phyloP scores from a whole-genome alignment of 2,888 invertebrate species.

The Apamea monoglypha region DNA sequence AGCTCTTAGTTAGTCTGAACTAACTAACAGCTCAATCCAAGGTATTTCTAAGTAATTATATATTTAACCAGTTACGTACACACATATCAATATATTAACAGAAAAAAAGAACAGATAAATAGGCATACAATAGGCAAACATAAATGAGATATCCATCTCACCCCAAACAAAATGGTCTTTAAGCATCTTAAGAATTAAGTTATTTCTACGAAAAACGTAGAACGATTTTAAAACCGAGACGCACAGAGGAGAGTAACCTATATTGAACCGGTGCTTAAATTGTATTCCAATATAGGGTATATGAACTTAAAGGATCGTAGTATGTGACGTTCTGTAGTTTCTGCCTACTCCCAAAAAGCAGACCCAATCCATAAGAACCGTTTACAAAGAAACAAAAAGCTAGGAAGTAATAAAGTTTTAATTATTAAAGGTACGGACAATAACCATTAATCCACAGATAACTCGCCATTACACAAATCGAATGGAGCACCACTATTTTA shows the following conservation, averaged over 20 bases:
- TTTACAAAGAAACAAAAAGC: not conserved
- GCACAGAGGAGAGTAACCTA: too few species aligned
- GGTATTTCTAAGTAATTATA: not conserved
- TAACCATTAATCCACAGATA: conserved; percentile 59
- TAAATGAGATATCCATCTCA: too few species aligned
- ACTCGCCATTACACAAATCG: conserved; percentile 67
- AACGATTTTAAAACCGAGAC: not conserved
- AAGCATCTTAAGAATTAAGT: not conserved
- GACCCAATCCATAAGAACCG: not conserved
- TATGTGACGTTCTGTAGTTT: too few species aligned
- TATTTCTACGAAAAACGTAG: not conserved
- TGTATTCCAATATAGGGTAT: too few species aligned
- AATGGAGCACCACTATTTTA: conserved; percentile 56
- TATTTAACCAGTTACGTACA: not conserved
- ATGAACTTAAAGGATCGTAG: not conserved
- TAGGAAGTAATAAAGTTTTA: conserved; percentile 42
- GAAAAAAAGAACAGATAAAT: too few species aligned
- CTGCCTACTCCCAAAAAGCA: not conserved
- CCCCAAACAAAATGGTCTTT: not conserved
- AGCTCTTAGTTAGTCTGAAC: too few species aligned
- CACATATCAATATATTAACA: too few species aligned
- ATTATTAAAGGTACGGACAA: conserved; percentile 37
- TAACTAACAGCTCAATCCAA: not conserved
- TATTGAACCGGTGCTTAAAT: too few species aligned
- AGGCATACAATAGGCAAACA: too few species aligned